Evolutionary conservation across 2,888 invertebrate genomes (phyloP).

Genomic region (Cantharis rufa): DNA sequence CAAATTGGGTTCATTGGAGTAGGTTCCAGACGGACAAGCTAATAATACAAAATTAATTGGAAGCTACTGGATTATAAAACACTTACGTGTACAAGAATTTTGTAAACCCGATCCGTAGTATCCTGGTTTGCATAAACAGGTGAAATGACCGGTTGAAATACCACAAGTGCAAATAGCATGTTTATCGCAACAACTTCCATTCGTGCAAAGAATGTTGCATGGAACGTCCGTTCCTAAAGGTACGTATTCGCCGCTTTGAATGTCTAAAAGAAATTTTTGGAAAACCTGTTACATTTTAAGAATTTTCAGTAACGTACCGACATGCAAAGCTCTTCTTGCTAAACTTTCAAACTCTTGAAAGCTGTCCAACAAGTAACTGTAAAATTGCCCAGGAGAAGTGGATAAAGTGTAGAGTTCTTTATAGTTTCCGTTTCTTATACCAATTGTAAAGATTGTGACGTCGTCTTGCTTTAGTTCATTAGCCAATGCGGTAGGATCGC

Average conservation of each 20-base stretch:
- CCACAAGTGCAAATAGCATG: constrained; percentile 68
- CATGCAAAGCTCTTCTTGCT: constrained; percentile 68
- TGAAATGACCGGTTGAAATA: constrained; percentile 69
- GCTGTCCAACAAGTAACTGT: constrained; percentile 68
- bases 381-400: constrained; percentile 61
- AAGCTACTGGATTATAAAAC: not conserved
- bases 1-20: constrained; percentile 61
- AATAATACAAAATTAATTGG: constrained; percentile 19
- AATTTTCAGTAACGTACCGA: constrained; percentile 56
- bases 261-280: constrained; percentile 55
- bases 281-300: not conserved
- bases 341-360: constrained; percentile 72
- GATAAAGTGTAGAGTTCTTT: constrained; percentile 67
- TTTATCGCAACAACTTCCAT: constrained; percentile 62
- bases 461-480: constrained; percentile 59
- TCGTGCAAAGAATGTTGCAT: constrained; percentile 62
- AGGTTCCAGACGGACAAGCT: constrained; percentile 71
- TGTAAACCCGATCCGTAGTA: constrained; percentile 67
- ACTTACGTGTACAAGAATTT: constrained; percentile 64
- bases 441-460: constrained; percentile 61
- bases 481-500: constrained; percentile 67
- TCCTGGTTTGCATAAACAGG: constrained; percentile 68
- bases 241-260: constrained; percentile 64
- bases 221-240: constrained; percentile 55
- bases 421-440: constrained; percentile 69